phyloP scores from a whole-genome alignment of 2,113 vertebrate genomes.

The Conger conger region DNA sequence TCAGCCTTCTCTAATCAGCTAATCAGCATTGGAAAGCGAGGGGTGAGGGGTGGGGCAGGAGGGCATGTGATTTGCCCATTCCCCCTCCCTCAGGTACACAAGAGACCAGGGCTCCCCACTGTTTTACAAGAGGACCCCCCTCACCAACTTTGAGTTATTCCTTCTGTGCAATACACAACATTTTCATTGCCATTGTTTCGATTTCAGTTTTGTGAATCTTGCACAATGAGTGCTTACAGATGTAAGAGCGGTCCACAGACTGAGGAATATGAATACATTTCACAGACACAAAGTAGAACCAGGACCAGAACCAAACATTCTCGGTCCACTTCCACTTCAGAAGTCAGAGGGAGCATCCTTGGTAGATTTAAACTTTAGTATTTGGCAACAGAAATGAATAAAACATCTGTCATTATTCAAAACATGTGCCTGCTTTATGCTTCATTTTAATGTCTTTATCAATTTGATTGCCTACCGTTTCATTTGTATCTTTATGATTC shows the following conservation, averaged over 20 bases:
- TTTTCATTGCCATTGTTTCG: not conserved
- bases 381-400: not conserved
- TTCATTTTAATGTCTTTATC: no score
- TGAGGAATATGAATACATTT: not conserved
- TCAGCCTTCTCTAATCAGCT: not conserved
- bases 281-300: not conserved
- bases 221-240: not conserved
- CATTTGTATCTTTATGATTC: no score
- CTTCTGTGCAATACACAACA: not conserved
- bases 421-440: not conserved
- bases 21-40: not conserved
- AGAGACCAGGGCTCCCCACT: not conserved
- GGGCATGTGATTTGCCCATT: not conserved
- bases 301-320: not conserved
- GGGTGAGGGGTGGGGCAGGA: not conserved
- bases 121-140: not conserved
- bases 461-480: no score
- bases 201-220: not conserved
- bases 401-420: not conserved
- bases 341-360: not conserved
- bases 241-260: not conserved
- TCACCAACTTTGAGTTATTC: not conserved
- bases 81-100: not conserved
- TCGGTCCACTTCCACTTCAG: not conserved
- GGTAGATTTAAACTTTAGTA: not conserved